phyloP scores from a whole-genome alignment of 1,140 invertebrate genomes.

The Heliconius eleuchia region DNA sequence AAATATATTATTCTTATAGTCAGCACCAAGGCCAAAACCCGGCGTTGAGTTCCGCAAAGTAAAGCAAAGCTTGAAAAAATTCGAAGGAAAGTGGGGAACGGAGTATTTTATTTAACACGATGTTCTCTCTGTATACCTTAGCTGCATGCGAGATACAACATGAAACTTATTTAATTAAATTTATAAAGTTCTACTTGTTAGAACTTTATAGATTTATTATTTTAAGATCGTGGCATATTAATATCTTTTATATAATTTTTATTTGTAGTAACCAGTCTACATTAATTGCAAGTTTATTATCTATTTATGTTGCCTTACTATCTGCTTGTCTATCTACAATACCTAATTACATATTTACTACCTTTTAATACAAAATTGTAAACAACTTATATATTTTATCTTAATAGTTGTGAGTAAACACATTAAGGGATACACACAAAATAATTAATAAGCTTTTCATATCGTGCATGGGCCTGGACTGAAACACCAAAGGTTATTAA shows the following conservation, averaged over 20 bases:
- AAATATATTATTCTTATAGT: not conserved
- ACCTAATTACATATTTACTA: not conserved
- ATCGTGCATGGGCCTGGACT: slow-evolving; percentile 48
- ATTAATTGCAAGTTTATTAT: not conserved
- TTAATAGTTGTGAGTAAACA: slow-evolving; percentile 27
- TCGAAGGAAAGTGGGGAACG: too few relatives aligned
- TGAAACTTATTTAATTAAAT: too few relatives aligned
- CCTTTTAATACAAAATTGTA: not conserved
- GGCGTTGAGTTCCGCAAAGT: too few relatives aligned
- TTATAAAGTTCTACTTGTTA: too few relatives aligned
- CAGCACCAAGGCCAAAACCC: too few relatives aligned
- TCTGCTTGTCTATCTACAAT: not conserved
- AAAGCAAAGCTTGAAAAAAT: too few relatives aligned
- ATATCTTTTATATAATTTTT: not conserved
- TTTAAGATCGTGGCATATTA: not conserved
- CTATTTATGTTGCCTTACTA: not conserved
- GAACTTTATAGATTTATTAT: too few relatives aligned
- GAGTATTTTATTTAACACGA: too few relatives aligned
- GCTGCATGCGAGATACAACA: too few relatives aligned
- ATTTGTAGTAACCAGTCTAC: not conserved
- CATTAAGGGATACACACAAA: slow-evolving; percentile 38
- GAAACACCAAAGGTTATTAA: slow-evolving; percentile 56
- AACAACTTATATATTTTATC: slow-evolving; percentile 12
- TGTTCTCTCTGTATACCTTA: too few relatives aligned
- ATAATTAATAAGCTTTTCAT: slow-evolving; percentile 61